A percentile compares a stretch with the other conserved stretches of the same genome.
phyloP scores from a whole-genome alignment of 2,113 vertebrate species.

The Toxotes jaculatrix region DNA sequence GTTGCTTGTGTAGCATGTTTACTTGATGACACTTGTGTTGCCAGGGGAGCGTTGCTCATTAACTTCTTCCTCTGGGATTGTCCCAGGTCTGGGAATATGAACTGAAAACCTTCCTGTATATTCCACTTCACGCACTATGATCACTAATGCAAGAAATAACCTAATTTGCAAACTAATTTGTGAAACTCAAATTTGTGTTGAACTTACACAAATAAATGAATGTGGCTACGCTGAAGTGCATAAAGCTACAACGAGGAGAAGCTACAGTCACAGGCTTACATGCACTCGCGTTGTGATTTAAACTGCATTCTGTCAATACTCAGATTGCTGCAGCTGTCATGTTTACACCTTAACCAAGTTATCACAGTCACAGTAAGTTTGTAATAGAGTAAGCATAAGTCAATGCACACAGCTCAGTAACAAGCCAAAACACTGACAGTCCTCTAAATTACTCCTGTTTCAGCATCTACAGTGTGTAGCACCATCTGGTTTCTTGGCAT shows the following conservation, averaged over 20 bases:
- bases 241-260: background rate
- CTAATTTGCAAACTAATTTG: background rate
- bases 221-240: background rate
- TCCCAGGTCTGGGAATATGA: background rate
- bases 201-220: background rate
- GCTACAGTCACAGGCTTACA: background rate
- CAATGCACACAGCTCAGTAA: background rate
- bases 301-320: conserved; percentile 8
- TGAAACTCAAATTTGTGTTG: background rate
- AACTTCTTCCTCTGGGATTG: background rate
- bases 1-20: background rate
- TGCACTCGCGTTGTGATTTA: background rate
- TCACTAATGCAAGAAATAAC: background rate
- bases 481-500: background rate
- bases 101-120: background rate
- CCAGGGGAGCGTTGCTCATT: background rate
- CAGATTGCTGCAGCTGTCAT: background rate
- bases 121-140: background rate
- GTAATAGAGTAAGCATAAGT: conserved; percentile 1
- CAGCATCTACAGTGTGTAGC: background rate
- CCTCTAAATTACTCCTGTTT: background rate
- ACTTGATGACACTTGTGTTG: background rate
- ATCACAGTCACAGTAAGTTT: background rate
- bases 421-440: no score
- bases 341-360: conserved; percentile 6